These are phyloP conservation scores for Eristalis intricaria DNA, from an alignment of 2,888 invertebrate species.

Conservation along the genomic window DNA sequence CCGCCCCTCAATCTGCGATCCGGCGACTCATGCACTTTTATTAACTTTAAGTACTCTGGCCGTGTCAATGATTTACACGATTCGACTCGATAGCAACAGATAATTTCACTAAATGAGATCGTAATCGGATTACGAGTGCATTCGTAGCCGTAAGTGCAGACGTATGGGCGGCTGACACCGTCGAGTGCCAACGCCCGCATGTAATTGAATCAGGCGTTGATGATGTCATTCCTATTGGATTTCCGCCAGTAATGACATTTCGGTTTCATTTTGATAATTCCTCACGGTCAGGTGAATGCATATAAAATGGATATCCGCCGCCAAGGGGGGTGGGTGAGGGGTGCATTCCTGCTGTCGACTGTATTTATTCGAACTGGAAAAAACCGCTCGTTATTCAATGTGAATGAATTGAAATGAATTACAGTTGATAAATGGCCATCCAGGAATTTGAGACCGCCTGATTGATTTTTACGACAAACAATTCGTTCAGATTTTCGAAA, in stretches of 20 bases:
- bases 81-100: conserved; percentile 46
- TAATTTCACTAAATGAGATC: conserved; percentile 53
- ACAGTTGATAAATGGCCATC: background rate
- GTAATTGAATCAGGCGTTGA: conserved; percentile 24
- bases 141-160: background rate
- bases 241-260: background rate
- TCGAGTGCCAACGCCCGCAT: background rate
- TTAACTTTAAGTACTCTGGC: conserved; percentile 12
- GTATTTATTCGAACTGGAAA: no score
- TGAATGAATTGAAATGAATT: background rate
- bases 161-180: background rate
- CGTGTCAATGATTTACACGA: conserved; percentile 26
- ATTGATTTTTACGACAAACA: no score
- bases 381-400: no score
- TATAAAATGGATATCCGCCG: background rate
- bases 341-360: background rate
- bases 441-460: background rate
- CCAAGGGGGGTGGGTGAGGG: background rate
- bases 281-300: background rate
- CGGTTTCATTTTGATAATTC: background rate
- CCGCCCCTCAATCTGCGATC: background rate
- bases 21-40: background rate
- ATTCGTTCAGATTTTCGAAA: no score
- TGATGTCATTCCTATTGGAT: conserved; percentile 19
- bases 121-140: conserved; percentile 45